Conservation (phyloP, 2,888 invertebrate genomes). For the Agriopis marginaria region DNA sequence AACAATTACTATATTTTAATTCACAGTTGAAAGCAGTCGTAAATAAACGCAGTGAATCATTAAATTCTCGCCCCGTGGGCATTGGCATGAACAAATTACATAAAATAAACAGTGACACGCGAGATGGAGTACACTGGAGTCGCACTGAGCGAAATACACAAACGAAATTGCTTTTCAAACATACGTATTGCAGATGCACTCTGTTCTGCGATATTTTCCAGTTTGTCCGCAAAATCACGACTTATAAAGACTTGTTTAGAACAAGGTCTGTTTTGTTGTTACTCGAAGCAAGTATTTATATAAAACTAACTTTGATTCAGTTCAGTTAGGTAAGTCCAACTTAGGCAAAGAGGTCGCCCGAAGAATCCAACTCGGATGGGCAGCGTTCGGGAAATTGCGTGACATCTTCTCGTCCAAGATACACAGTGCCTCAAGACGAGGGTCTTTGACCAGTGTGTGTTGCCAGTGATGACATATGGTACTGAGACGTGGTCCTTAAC, state of each 20-base stretch:
- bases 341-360: no score
- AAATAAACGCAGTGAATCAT: slow-evolving; percentile 3
- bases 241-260: slow-evolving; percentile 26
- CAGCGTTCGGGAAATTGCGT: no score
- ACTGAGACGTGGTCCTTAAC: no score
- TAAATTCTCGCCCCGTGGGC: slow-evolving; percentile 2
- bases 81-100: slow-evolving; percentile 21
- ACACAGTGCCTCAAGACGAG: no score
- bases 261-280: no score
- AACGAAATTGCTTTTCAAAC: slow-evolving; percentile 56
- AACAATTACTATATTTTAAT: not conserved
- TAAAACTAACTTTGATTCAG: no score
- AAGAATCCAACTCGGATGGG: no score
- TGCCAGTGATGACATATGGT: no score
- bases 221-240: slow-evolving; percentile 45
- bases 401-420: no score
- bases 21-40: not conserved
- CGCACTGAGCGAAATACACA: slow-evolving; percentile 48
- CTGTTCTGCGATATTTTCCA: slow-evolving; percentile 46
- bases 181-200: slow-evolving; percentile 43
- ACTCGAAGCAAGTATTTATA: no score
- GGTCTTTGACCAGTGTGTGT: no score
- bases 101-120: slow-evolving; percentile 28
- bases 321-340: no score
- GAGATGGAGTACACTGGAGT: slow-evolving; percentile 26